Conservation (phyloP, 2,888 invertebrate genomes). For the Apotomis capreana region DNA sequence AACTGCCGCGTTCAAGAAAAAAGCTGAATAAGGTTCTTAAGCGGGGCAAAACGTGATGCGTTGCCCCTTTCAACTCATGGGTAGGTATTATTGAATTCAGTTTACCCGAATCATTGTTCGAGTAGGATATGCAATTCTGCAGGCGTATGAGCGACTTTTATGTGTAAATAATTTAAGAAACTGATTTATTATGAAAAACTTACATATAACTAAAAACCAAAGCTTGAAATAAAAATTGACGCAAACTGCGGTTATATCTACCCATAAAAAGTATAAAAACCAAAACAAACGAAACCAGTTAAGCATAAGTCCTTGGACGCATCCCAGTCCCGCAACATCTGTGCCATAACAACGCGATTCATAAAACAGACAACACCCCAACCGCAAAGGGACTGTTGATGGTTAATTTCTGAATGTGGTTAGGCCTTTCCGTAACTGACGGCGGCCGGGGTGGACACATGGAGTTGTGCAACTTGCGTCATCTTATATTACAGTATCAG, state of each 20-base stretch:
- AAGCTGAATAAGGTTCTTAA: too few relatives aligned
- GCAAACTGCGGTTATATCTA: background rate
- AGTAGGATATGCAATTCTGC: too few relatives aligned
- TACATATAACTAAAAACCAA: too few relatives aligned
- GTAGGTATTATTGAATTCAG: too few relatives aligned
- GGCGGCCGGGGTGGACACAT: constrained; percentile 12
- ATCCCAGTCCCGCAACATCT: background rate
- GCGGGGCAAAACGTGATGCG: too few relatives aligned
- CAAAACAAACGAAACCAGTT: background rate
- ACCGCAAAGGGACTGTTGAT: background rate
- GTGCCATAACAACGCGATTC: constrained; percentile 9
- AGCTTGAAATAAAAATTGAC: background rate
- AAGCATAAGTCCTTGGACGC: background rate
- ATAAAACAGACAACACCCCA: background rate
- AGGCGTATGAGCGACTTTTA: too few relatives aligned
- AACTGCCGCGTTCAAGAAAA: too few relatives aligned
- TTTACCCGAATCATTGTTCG: too few relatives aligned
- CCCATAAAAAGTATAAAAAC: background rate
- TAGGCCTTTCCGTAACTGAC: background rate
- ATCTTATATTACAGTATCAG: constrained; percentile 38
- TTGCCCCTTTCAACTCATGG: too few relatives aligned
- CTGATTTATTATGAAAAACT: too few relatives aligned
- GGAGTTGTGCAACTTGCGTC: constrained; percentile 22
- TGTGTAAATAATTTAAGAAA: too few relatives aligned
- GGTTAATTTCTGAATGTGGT: background rate